A percentile compares a stretch with the other conserved stretches of the same genome.
phyloP scores from a whole-genome alignment of 2,113 vertebrate genomes.

The Trachemys scripta region DNA sequence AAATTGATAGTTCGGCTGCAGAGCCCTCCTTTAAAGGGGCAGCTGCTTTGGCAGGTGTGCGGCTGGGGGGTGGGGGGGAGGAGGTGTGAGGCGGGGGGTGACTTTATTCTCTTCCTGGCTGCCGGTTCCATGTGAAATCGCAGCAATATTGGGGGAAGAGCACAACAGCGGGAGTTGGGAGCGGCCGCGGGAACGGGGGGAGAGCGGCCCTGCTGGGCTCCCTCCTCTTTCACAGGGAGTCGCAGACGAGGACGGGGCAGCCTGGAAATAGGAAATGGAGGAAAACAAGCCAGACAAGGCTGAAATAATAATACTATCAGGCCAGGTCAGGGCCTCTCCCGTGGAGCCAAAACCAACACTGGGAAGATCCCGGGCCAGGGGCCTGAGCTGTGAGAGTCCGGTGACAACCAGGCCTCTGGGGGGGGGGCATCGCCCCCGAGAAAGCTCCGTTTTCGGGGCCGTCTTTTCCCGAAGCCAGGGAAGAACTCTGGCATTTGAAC shows the following conservation, averaged over 20 bases:
- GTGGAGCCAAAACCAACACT: not conserved
- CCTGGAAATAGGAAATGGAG: not conserved
- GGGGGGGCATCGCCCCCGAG: too few species aligned
- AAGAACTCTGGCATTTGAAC: too few species aligned
- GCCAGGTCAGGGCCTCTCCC: not conserved
- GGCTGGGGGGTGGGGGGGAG: not conserved
- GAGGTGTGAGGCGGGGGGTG: too few species aligned
- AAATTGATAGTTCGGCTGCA: too few species aligned
- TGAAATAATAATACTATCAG: slow-evolving; percentile 24
- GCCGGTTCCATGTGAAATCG: not conserved
- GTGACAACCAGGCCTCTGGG: not conserved
- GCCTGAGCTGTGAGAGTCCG: not conserved
- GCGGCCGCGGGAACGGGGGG: too few species aligned
- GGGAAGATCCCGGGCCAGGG: not conserved
- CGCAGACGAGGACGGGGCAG: not conserved
- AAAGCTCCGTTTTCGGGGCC: not conserved
- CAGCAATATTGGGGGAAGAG: not conserved
- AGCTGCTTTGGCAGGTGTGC: not conserved
- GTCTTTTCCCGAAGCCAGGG: not conserved
- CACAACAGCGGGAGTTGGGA: too few species aligned
- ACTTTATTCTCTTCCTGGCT: not conserved
- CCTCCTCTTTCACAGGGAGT: not conserved
- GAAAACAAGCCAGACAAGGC: not conserved
- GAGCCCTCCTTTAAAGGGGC: not conserved
- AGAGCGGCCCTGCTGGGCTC: not conserved